These are phyloP conservation scores for Spizella passerina DNA, from an alignment of 2,797 vertebrate species.

Conservation along the genomic window DNA sequence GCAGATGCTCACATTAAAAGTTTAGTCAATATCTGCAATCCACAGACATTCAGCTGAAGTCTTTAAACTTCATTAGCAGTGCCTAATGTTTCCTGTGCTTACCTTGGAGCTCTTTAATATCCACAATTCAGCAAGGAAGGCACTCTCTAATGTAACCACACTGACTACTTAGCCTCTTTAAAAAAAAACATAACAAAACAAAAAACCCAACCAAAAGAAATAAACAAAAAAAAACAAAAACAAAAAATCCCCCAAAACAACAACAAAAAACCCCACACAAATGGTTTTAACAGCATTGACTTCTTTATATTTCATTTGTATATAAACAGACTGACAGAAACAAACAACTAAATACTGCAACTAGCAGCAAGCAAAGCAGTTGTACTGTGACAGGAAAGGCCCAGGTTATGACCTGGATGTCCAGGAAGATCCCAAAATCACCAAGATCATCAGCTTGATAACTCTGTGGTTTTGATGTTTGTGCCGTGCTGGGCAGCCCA, in stretches of 20 bases:
- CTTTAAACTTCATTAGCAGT: background rate
- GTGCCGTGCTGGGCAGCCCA: background rate
- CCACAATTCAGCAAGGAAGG: background rate
- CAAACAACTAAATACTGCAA: background rate
- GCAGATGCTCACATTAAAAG: background rate
- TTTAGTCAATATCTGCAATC: background rate
- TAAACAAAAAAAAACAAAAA: background rate
- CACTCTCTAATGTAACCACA: background rate
- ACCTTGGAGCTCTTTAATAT: background rate
- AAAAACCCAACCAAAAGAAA: background rate
- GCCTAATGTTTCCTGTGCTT: background rate
- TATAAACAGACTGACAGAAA: background rate
- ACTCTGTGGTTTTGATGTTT: background rate
- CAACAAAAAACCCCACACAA: background rate
- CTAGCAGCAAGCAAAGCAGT: background rate
- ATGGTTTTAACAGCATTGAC: background rate
- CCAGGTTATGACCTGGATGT: fast-evolving
- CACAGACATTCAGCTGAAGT: background rate
- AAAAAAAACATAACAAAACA: background rate
- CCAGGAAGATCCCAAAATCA: background rate
- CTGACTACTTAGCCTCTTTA: background rate
- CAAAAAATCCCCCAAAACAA: background rate
- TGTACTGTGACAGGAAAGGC: background rate
- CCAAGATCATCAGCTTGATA: fast-evolving
- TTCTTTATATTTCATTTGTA: background rate